Base-by-base conservation (phyloP, 1,140 invertebrate species). In the Centruroides vittatus region DNA sequence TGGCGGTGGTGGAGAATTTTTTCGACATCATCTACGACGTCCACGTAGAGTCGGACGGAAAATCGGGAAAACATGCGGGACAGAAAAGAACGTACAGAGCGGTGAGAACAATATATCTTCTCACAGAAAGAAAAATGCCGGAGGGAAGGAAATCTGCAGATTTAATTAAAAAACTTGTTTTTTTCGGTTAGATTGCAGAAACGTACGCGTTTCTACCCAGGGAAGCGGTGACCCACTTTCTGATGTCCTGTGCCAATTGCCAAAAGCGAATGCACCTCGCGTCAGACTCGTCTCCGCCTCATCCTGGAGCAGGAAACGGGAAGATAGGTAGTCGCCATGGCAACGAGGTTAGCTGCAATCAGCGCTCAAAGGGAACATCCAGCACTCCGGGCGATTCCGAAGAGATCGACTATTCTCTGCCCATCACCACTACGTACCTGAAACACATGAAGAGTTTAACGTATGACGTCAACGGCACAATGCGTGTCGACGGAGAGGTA, bases 191-290 rank as follows among this genome's bases (percentile, higher is more conserved):
- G 91, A 93, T 96, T 69, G 93, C 90, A 11, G 90, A 95, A 73
- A 91, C 88, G 49, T 95, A 93, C 76, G 90, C 90, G 7, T 95
- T 94, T 70, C 78, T 96, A 61, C 93, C 93, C 3, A 81, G 92
- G 47, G 91, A 95, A 75, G 91, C 93, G 2, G 91, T 96, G 67
- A 95, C 93, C 48, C 83, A 88, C 66, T 96, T 95, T 74, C 82
- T 96, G 35, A 83, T 93, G 67, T 88, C 89, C 64, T 93, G 90
- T 73, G 84, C 86, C 23, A 89, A 93, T 71, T 94, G 91, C 73
- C 89, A 93, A 70, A 84, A 89, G 69, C 82, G 88, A 61, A 86
- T 89, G 64, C 81, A 87, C 65, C 83, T 86, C 50, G 50, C 50
- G 12, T n/a, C 50, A n/a, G 50, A 51, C 12, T n/a, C 12, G 12